Evolutionary conservation across 2,797 vertebrate genomes (phyloP), one percentile per base, ranked within the genome.

Genomic region (Semaprochilodus insignis): DNA sequence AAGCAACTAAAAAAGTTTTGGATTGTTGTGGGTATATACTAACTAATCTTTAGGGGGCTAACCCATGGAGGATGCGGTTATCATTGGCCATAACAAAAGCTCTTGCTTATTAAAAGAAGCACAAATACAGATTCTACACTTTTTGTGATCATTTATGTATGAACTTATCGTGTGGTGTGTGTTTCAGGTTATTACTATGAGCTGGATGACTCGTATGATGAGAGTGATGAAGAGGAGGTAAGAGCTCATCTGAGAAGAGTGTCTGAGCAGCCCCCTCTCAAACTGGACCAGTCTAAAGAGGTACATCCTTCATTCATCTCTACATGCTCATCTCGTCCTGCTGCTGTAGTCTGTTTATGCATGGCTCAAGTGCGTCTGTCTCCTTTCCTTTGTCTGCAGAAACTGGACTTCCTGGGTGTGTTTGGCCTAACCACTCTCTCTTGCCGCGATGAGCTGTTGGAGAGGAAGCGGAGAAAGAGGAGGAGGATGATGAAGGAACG

Each of bases 221-320:
- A 99, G 91, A 99, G 97, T 0, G 98, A 99, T 0, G 98, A 99
- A 86, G 98, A 99, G 86, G 98, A 99, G 87, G 96, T 99, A 83
- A 94, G 96, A 87, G 96, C 97, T 55, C 98, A 99, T 92, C 96
- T 99, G 83, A 95, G 96, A 67, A 96, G 97, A 21, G 98, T 99
- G 65, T 93, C 96, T 0, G 96, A 97, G 89, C 98, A 98, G 92
- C 97, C 97, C 1, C 96, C 98, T 0, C 95, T 99, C 88, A 99
- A 99, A 89, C 93, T 99, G 89, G 97, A 99, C 81, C 96, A 97
- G 0, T 98, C 96, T 81, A 94, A 96, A 0, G 97, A 99, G 97
- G 98, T 99, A 92, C 19, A n/a, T 34, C 31, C 17, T 19, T 57
- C 27, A 25, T n/a, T 59, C 2, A 44, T 44, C 48, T 25, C 21